Conservation (phyloP, 2,113 vertebrate species). For the Nipponia nippon region DNA sequence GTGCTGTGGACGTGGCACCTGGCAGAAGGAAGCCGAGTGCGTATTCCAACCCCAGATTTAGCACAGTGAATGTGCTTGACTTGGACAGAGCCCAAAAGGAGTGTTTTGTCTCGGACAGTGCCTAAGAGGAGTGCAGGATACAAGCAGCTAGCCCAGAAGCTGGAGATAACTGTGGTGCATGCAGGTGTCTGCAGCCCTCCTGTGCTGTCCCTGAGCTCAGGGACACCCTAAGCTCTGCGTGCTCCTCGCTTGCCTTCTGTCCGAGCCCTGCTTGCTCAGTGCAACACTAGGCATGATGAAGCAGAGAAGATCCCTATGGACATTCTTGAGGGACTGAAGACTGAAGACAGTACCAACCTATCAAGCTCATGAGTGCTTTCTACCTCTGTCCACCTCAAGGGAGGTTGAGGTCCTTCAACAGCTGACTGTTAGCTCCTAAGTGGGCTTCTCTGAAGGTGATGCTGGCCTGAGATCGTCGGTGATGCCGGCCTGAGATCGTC, state of each 20-base stretch:
- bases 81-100: background rate
- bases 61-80: background rate
- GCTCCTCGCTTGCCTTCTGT: background rate
- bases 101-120: background rate
- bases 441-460: background rate
- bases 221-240: background rate
- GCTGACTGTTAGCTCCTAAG: background rate
- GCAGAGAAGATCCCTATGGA: background rate
- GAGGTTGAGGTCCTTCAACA: background rate
- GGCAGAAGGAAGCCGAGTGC: background rate
- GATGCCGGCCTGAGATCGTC: background rate
- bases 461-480: background rate
- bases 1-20: background rate
- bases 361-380: background rate
- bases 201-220: too few species aligned
- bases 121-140: background rate
- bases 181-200: background rate
- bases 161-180: fast-evolving
- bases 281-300: background rate
- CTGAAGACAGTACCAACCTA: background rate
- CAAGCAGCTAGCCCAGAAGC: background rate
- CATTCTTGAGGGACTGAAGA: background rate
- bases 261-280: background rate
- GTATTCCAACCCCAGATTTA: background rate
- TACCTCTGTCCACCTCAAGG: background rate